phyloP scores from a whole-genome alignment of 2,113 vertebrate genomes.

The Pelodiscus sinensis region DNA sequence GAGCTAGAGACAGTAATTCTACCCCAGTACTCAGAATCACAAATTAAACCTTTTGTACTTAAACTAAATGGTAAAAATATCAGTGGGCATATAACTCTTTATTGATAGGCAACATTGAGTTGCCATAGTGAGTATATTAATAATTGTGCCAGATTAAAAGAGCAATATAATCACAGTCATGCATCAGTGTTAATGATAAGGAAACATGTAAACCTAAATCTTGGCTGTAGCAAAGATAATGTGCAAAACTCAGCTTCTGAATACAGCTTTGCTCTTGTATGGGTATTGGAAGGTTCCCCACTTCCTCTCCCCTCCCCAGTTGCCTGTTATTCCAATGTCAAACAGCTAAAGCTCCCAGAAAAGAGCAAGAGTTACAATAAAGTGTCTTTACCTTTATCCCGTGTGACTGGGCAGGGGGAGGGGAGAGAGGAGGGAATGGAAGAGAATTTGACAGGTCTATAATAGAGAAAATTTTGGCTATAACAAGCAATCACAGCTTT shows the following conservation, averaged over 20 bases:
- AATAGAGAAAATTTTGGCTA: background rate
- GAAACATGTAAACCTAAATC: background rate
- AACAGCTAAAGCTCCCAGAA: background rate
- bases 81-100: background rate
- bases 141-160: background rate
- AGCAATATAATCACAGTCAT: background rate
- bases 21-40: background rate
- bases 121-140: background rate
- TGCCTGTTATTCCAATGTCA: background rate
- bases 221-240: background rate
- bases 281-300: background rate
- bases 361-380: background rate
- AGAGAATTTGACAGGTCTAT: background rate
- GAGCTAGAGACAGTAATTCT: rapidly evolving
- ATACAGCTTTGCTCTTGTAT: background rate
- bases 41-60: background rate
- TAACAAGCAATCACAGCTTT: background rate
- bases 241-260: background rate
- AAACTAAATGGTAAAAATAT: background rate
- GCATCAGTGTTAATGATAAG: background rate
- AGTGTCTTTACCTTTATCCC: background rate
- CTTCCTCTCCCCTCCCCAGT: background rate
- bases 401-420: background rate
- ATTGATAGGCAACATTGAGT: rapidly evolving
- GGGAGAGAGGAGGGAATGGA: background rate